Conservation (phyloP, 2,113 vertebrate species). For the Chascanopsetta lugubris region DNA sequence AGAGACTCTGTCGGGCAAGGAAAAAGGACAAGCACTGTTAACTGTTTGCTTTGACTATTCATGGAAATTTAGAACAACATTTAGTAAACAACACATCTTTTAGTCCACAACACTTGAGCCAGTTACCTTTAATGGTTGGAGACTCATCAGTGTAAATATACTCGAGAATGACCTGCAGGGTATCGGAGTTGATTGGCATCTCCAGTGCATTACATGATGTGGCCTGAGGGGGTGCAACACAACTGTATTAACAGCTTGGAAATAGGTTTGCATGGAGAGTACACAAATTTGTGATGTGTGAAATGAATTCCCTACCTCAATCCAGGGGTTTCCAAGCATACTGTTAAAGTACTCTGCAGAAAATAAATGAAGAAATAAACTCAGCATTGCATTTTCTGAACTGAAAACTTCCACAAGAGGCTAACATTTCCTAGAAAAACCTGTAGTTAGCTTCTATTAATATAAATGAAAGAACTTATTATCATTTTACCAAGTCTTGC, state of each 20-base stretch:
- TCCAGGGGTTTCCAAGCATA: slow-evolving; percentile 97
- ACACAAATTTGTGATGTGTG: neutral
- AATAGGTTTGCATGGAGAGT: neutral
- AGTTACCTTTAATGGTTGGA: slow-evolving; percentile 87
- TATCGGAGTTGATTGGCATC: slow-evolving; percentile 91
- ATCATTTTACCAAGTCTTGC: slow-evolving; percentile 90
- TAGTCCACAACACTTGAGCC: neutral
- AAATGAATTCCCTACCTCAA: slow-evolving; percentile 85
- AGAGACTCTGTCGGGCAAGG: slow-evolving; percentile 83
- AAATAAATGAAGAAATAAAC: slow-evolving; percentile 24
- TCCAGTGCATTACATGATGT: slow-evolving; percentile 90
- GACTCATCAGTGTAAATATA: slow-evolving; percentile 96
- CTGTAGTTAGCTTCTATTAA: neutral
- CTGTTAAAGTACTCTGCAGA: slow-evolving; percentile 95
- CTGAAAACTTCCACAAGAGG: neutral
- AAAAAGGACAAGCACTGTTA: neutral
- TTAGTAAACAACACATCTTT: neutral
- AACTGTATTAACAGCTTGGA: neutral
- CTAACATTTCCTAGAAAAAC: neutral
- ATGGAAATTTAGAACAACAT: neutral
- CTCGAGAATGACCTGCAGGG: slow-evolving; percentile 91
- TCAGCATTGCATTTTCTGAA: neutral
- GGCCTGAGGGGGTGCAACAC: slow-evolving; percentile 79
- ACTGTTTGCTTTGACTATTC: neutral
- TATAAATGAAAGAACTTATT: neutral